Evolutionary conservation across 2,113 vertebrate genomes (phyloP), one percentile per base, ranked within the genome.

Genomic region (Ranitomeya imitator): DNA sequence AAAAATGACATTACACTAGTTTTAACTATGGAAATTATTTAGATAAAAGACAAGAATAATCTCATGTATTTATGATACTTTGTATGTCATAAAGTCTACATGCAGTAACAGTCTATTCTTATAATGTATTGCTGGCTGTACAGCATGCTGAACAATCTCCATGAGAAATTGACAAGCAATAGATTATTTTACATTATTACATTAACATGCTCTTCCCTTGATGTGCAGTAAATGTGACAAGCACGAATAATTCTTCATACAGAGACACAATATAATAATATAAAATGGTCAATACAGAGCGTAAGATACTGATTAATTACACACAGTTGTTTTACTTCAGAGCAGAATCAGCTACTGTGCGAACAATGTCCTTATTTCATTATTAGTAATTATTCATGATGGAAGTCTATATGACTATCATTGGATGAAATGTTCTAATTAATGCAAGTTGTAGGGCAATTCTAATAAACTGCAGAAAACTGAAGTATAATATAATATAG

Each of bases 221-320:
- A 76, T 76, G 73, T 76, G 73, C 37, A 51, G 73, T 76, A 76
- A 76, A 76, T 4, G 19, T 51, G 73, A 76, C 73, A 76, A 76
- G 73, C 37, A 76, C 45, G 31, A 76, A 76, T 76, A 76, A 76
- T 76, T 76, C 4, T 76, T 51, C 16, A 8, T 51, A 73, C 31
- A 76, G 73, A 51, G 73, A 8, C 37, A 73, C 26, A 37, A 26
- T 73, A 73, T 18, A 37, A 73, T 73, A 73, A 37, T 73, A 51
- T 13, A 51, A 73, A 73, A 73, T 73, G 26, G 13, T 37, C 69
- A 73, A 73, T 73, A 73, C 69, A 16, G 12, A 51, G 15, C 6
- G 23, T n/a, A 73, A 37, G 12, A 73, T 76, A 76, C 69, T 19
- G 37, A 76, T 51, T 76, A 76, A 51, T 19, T 76, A 51, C 73